Evolutionary conservation across 2,113 vertebrate genomes (phyloP).

Genomic region (Heterotis niloticus): DNA sequence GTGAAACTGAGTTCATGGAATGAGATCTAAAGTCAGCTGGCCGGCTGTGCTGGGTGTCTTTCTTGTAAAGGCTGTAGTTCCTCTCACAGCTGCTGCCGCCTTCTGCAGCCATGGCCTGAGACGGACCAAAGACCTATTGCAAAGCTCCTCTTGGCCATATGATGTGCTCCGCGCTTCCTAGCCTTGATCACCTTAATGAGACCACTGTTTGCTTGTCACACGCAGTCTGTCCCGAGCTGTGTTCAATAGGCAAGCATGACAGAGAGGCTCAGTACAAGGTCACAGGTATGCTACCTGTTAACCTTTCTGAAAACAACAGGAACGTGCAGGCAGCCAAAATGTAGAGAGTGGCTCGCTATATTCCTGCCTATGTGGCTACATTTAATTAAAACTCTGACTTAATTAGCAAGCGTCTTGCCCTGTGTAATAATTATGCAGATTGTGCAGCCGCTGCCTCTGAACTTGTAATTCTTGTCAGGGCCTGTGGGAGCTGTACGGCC

Average conservation of each 20-base stretch:
- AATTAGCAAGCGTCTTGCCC: not conserved
- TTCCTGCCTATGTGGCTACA: not conserved
- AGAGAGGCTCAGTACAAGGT: not conserved
- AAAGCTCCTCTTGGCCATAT: not conserved
- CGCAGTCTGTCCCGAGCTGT: not conserved
- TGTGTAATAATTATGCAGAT: not conserved
- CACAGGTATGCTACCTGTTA: conserved; percentile 6
- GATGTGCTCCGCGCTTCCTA: not conserved
- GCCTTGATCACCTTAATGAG: not conserved
- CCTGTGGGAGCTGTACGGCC: not conserved
- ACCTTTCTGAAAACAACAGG: not conserved
- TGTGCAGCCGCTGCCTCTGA: not conserved
- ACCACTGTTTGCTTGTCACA: not conserved
- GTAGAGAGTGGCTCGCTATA: not conserved
- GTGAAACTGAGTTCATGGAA: not conserved
- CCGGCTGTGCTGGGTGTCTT: not conserved
- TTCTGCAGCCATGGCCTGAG: not conserved
- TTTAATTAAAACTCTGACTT: not conserved
- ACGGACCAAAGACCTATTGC: not conserved
- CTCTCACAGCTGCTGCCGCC: too few relatives aligned
- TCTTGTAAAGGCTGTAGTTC: not conserved
- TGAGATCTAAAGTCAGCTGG: not conserved
- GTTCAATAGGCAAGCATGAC: not conserved
- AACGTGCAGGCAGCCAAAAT: not conserved
- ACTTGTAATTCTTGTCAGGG: not conserved